Evolutionary conservation across 1,140 invertebrate genomes (phyloP).

Genomic region (Caenorhabditis tropicalis): DNA sequence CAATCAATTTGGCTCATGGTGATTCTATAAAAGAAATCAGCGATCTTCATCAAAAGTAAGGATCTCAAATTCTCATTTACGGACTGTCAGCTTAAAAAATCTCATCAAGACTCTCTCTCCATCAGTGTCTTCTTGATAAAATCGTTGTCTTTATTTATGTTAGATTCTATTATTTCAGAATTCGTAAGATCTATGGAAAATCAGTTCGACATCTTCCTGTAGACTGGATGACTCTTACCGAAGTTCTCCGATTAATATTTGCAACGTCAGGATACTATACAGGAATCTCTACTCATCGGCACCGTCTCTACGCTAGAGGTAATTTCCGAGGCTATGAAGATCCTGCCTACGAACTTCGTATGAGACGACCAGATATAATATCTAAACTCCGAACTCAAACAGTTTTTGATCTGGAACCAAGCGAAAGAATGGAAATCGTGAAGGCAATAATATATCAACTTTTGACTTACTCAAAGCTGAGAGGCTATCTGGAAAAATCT

Average conservation of each 20-base stretch:
- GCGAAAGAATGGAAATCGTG: constrained; percentile 49
- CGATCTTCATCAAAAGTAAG: constrained; percentile 27
- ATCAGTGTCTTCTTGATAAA: too few species aligned
- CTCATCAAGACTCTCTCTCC: too few species aligned
- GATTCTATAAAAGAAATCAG: constrained; percentile 42
- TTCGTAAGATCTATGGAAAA: constrained; percentile 46
- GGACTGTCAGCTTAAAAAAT: too few species aligned
- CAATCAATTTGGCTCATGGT: constrained; percentile 31
- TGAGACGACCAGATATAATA: constrained; percentile 28
- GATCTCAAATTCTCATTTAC: too few species aligned
- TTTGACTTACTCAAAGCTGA: constrained; percentile 48
- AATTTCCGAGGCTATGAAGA: constrained; percentile 53
- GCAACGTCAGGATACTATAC: constrained; percentile 57
- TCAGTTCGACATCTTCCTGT: constrained; percentile 52
- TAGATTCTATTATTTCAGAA: background rate
- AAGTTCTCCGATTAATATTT: constrained; percentile 50
- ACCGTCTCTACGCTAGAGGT: constrained; percentile 41
- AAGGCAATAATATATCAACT: constrained; percentile 51
- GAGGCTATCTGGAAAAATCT: background rate
- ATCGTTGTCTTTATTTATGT: too few species aligned
- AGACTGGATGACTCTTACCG: constrained; percentile 58
- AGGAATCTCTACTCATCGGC: constrained; percentile 42
- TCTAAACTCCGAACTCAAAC: constrained; percentile 43
- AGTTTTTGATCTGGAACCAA: constrained; percentile 52
- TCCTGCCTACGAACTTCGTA: constrained; percentile 38